phyloP scores from a whole-genome alignment of 2,888 invertebrate genomes.

The Pandemis heparana region DNA sequence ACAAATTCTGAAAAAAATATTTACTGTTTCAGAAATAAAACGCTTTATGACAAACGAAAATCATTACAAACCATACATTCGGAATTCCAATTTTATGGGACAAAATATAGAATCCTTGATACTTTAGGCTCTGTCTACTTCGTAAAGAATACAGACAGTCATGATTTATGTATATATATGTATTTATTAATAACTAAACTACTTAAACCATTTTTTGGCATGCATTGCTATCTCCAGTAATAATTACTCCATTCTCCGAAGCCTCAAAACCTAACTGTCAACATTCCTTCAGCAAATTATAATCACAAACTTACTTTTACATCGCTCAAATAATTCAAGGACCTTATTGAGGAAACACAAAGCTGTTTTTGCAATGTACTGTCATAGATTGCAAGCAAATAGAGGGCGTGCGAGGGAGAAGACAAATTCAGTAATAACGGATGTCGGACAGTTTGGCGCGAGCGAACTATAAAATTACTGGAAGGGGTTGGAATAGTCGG shows the following conservation, averaged over 20 bases:
- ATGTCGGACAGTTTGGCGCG: constrained; percentile 17
- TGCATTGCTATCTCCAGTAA: background rate
- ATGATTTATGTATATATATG: too few relatives aligned
- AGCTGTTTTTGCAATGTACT: background rate
- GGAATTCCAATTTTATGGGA: too few relatives aligned
- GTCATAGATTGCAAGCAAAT: background rate
- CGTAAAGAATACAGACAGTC: too few relatives aligned
- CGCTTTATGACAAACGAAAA: too few relatives aligned
- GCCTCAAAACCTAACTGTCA: constrained; percentile 8
- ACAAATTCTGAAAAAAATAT: too few relatives aligned
- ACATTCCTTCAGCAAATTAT: constrained; percentile 23
- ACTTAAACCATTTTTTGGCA: too few relatives aligned
- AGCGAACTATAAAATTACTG: background rate
- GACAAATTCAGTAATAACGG: constrained; percentile 31
- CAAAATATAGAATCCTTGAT: too few relatives aligned
- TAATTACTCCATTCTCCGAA: background rate
- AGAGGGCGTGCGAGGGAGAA: background rate
- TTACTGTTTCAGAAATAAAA: too few relatives aligned
- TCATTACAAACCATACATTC: too few relatives aligned
- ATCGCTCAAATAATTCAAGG: background rate
- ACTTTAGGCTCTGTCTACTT: too few relatives aligned
- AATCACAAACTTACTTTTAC: constrained; percentile 9
- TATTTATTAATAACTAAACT: too few relatives aligned
- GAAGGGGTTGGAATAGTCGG: background rate
- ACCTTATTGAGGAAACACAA: background rate